Conservation (phyloP, 2,888 invertebrate species). For the Apotomis turbidana region DNA sequence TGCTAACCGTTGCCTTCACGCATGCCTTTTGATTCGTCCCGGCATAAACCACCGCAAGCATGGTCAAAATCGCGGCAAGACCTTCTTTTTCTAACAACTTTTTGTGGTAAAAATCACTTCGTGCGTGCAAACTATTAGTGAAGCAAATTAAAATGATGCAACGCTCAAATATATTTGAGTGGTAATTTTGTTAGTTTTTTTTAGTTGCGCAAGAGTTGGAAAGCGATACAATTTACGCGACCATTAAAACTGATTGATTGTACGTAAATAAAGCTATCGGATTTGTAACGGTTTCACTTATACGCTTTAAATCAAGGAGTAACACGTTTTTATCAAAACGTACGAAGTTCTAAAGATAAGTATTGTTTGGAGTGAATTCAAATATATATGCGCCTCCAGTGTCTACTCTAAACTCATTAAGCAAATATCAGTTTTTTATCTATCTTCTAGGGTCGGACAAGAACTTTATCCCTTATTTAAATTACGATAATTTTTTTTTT, state of each 20-base stretch:
- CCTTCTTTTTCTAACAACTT: not conserved
- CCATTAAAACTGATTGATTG: slow-evolving; percentile 36
- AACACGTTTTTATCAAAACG: not conserved
- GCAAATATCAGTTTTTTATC: too few relatives aligned
- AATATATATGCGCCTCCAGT: too few relatives aligned
- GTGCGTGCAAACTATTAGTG: slow-evolving; percentile 58
- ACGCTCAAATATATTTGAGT: slow-evolving; percentile 44
- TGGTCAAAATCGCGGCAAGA: slow-evolving; percentile 47
- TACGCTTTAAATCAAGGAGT: not conserved
- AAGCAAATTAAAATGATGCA: slow-evolving; percentile 54
- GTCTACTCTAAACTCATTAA: too few relatives aligned
- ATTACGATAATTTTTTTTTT: too few relatives aligned
- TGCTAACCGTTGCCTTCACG: slow-evolving; percentile 52
- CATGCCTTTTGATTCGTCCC: slow-evolving; percentile 60
- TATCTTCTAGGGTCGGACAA: too few relatives aligned
- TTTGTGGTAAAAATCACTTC: slow-evolving; percentile 48
- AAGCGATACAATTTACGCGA: slow-evolving; percentile 40
- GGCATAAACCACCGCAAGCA: slow-evolving; percentile 53
- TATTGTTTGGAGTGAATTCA: too few relatives aligned
- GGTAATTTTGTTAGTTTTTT: slow-evolving; percentile 33
- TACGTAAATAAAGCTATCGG: slow-evolving; percentile 25
- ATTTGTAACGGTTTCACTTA: slow-evolving; percentile 19
- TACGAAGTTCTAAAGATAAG: not conserved
- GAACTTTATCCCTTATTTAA: too few relatives aligned
- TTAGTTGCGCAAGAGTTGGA: slow-evolving; percentile 36